Conservation (phyloP, 1,140 invertebrate genomes). For the Cydia amplana region DNA sequence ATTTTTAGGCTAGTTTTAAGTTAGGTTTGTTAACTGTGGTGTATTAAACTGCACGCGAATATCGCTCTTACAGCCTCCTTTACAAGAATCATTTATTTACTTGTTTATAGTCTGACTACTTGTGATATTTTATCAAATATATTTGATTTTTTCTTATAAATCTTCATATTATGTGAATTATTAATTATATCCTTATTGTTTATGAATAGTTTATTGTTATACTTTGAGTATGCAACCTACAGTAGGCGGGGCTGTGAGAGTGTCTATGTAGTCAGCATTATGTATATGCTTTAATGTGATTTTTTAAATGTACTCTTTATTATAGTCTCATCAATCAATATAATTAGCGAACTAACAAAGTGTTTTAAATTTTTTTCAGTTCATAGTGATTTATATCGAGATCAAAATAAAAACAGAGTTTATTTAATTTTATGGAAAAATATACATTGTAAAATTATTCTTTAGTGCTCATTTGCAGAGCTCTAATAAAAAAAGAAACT, state of each 20-base stretch:
- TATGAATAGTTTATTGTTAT: constrained; percentile 74
- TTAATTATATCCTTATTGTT: constrained; percentile 49
- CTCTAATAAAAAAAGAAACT: constrained; percentile 74
- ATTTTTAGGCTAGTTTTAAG: constrained; percentile 80
- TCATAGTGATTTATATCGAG: constrained; percentile 79
- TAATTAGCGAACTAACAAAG: constrained; percentile 79
- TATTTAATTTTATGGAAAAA: constrained; percentile 79
- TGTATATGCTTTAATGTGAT: constrained; percentile 81
- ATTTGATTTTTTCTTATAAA: constrained; percentile 57
- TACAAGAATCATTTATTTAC: constrained; percentile 63
- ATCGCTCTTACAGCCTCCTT: constrained; percentile 66
- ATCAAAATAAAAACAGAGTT: constrained; percentile 79
- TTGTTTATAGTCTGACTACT: constrained; percentile 72
- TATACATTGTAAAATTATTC: constrained; percentile 77
- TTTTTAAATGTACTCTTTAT: constrained; percentile 80
- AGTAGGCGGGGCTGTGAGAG: constrained; percentile 67
- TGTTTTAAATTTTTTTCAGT: constrained; percentile 77
- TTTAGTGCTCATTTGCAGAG: constrained; percentile 72
- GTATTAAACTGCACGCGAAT: constrained; percentile 75
- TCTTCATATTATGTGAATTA: constrained; percentile 29
- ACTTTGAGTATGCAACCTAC: constrained; percentile 59
- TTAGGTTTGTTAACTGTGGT: constrained; percentile 79
- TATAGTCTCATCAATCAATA: constrained; percentile 79
- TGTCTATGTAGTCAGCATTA: constrained; percentile 79
- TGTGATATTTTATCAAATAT: constrained; percentile 72